Base-by-base conservation (phyloP, 1,140 invertebrate genomes). In the Physella acuta region DNA sequence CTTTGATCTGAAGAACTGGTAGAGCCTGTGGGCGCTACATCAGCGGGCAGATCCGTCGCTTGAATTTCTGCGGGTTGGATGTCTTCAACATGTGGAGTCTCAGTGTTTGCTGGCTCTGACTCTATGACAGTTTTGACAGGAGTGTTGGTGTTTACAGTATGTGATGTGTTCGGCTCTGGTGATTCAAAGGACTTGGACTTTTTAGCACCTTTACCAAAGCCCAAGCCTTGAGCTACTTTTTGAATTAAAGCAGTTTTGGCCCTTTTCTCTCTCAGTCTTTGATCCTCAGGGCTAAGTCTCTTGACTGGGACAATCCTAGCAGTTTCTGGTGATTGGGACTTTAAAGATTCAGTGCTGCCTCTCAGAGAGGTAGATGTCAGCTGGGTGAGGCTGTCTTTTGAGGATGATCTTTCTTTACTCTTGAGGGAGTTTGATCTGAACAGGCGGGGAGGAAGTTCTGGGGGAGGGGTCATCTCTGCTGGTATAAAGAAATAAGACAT, bases 221-320 rank as follows among this genome's bases (percentile, higher is more conserved):
- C 67, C 28, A 53, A 26, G n/a, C 44, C 44, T 31, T 69, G 39
- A 30, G 67, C 33, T n/a, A 69, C 44, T 52, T 61, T 36, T 28
- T 59, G 58, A 14, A 61, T 36, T 4, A 69, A 28, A 28, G 39
- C 39, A 51, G 16, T 34, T 36, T 60, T 60, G 17, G 56, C 39
- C 34, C n/a, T 59, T 36, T 44, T 44, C 33, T 34, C 51, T 31
- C 36, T 24, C n/a, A 36, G 16, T 31, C 53, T 51, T 26, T 61
- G 67, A 37, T 61, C 44, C 44, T 61, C 24, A 39, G 51, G 58
- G 34, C 33, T 61, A 28, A 44, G 39, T 11, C 8, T 20, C 20
- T 44, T 44, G 24, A 24, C 44, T 49, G 44, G 44, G 44, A 49
- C 44, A 49, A 49, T 49, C 44, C n/a, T n/a, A n/a, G n/a, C n/a